Evolutionary conservation across 2,113 vertebrate genomes (phyloP).

Genomic region (Balaeniceps rex): DNA sequence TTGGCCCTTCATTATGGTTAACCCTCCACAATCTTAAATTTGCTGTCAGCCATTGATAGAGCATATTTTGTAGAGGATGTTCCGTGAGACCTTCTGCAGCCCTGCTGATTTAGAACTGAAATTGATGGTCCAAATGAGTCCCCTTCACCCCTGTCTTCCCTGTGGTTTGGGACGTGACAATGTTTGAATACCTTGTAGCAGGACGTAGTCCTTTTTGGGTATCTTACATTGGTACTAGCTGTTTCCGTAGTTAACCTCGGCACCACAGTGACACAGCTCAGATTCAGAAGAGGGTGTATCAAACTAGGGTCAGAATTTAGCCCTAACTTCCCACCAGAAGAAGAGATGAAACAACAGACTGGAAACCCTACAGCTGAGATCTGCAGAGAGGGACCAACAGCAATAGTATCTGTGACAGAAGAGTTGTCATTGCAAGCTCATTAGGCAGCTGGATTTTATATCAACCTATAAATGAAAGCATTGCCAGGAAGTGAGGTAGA

Average conservation of each 20-base stretch:
- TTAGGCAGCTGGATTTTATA: not conserved
- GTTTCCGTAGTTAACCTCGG: not conserved
- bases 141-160: not conserved
- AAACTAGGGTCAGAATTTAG: not conserved
- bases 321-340: not conserved
- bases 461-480: not conserved
- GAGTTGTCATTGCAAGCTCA: not conserved
- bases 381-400: not conserved
- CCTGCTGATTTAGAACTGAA: not conserved
- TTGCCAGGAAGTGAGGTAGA: not conserved
- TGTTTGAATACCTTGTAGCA: not conserved
- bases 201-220: not conserved
- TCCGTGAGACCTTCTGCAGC: not conserved
- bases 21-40: not conserved
- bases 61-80: not conserved
- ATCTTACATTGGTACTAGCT: not conserved
- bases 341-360: not conserved
- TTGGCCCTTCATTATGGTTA: not conserved
- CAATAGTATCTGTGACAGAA: not conserved
- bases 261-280: not conserved
- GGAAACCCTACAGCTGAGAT: not conserved
- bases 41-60: not conserved
- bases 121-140: not conserved
- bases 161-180: not conserved
- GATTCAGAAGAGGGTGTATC: not conserved